Percentiles rank a stretch among this genome's conserved stretches.
Conservation (phyloP, 2,113 vertebrate genomes). For the Loxodonta africana region DNA sequence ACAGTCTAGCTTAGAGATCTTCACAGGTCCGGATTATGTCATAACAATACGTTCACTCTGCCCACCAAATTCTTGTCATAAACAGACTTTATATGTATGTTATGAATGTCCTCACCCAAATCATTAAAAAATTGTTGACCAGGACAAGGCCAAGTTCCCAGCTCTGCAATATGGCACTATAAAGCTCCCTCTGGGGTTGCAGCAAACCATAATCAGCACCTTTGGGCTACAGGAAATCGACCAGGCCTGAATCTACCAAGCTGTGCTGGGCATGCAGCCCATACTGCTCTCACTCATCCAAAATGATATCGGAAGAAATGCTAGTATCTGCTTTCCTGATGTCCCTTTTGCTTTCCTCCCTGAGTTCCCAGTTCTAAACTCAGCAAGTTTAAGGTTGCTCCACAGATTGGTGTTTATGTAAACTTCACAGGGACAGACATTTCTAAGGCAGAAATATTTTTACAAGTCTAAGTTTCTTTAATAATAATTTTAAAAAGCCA, state of each 20-base stretch:
- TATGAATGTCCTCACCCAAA: not conserved
- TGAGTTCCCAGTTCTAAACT: conserved; percentile 36
- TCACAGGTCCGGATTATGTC: not conserved
- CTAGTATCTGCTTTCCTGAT: conserved; percentile 4
- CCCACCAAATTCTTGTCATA: not conserved
- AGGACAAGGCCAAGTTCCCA: not conserved
- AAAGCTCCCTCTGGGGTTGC: conserved; percentile 37
- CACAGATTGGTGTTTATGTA: conserved; percentile 30
- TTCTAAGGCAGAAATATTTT: conserved; percentile 56
- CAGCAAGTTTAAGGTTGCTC: conserved; percentile 23
- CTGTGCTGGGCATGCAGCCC: conserved; percentile 41
- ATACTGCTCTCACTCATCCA: conserved; percentile 31
- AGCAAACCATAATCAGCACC: conserved; percentile 39
- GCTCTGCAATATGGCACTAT: conserved; percentile 31
- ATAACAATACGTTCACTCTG: conserved; percentile 6
- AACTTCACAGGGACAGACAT: conserved; percentile 11
- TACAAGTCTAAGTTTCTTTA: conserved; percentile 25
- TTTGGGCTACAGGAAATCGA: conserved; percentile 22
- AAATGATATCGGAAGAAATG: conserved; percentile 50
- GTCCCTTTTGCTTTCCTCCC: not conserved
- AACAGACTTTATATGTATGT: not conserved
- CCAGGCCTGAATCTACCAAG: not conserved
- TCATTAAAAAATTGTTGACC: conserved; percentile 42
- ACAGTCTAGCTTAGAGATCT: not conserved
- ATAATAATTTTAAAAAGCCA: conserved; percentile 28